Conservation (phyloP, 2,113 vertebrate genomes). For the Noctilio leporinus region DNA sequence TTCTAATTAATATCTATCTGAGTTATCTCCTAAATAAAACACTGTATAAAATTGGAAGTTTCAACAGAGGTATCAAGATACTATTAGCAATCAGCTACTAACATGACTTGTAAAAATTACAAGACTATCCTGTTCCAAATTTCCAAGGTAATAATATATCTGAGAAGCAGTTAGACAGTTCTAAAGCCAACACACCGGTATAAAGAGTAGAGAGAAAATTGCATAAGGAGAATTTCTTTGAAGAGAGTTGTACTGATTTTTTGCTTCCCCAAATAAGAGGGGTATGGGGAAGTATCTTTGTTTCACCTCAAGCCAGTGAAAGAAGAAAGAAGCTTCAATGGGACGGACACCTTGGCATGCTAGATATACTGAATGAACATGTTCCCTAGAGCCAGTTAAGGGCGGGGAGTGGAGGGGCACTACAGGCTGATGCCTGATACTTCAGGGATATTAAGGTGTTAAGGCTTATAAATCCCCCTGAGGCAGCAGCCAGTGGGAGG, state of each 20-base stretch:
- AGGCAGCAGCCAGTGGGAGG: neutral
- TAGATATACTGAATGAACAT: no score
- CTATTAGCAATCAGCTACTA: conserved; percentile 14
- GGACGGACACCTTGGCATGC: neutral
- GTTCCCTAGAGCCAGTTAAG: neutral
- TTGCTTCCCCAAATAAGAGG: neutral
- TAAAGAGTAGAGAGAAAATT: neutral
- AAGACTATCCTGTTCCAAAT: neutral
- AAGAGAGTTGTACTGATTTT: conserved; percentile 9
- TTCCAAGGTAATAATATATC: neutral
- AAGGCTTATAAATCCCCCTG: neutral
- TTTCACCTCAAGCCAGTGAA: neutral
- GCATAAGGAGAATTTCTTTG: neutral
- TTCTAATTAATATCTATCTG: conserved; percentile 1
- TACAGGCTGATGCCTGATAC: neutral
- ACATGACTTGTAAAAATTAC: neutral
- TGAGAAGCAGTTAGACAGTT: conserved; percentile 33
- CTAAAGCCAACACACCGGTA: neutral
- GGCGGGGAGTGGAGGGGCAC: neutral
- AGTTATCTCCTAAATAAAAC: neutral
- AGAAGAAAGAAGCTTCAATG: neutral
- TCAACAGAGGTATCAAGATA: conserved; percentile 13
- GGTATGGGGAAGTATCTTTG: neutral
- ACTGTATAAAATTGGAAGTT: neutral
- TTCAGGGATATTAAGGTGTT: neutral